phyloP scores from a whole-genome alignment of 1,140 invertebrate genomes.

The Zaprionus inermis region DNA sequence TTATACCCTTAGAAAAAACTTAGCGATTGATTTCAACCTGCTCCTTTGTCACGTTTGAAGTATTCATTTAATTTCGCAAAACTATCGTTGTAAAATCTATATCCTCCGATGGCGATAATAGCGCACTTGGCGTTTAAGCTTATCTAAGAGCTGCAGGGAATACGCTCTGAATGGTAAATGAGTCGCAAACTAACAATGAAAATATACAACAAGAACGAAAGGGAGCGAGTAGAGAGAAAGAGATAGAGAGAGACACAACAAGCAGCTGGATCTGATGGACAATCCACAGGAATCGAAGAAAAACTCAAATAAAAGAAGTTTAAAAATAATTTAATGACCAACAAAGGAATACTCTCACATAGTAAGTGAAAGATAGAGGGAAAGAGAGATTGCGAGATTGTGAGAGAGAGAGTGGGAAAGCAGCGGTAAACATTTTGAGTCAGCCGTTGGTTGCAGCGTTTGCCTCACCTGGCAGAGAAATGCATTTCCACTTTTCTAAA shows the following conservation, averaged over 20 bases:
- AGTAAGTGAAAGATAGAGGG: neutral
- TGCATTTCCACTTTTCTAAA: constrained; percentile 58
- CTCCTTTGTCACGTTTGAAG: neutral
- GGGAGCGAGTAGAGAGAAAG: neutral
- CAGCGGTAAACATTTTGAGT: constrained; percentile 43
- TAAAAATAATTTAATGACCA: constrained; percentile 75
- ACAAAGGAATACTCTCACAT: constrained; percentile 64
- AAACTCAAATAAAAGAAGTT: constrained; percentile 54
- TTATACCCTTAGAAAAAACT: neutral
- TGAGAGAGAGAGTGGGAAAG: neutral
- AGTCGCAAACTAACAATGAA: constrained; percentile 16
- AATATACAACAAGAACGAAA: neutral
- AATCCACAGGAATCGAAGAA: constrained; percentile 13
- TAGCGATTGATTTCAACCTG: neutral
- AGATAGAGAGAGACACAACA: neutral
- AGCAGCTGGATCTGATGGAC: neutral
- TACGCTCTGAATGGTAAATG: constrained; percentile 26
- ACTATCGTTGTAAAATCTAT: neutral
- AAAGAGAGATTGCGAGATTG: neutral
- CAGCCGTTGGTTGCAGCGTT: constrained; percentile 42
- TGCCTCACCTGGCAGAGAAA: constrained; percentile 54
- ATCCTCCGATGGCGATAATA: neutral
- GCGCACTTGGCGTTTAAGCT: constrained; percentile 12
- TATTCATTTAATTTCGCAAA: neutral
- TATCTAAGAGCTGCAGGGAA: neutral